Percentiles rank a stretch among this genome's conserved stretches.
These are phyloP conservation scores for Odontomyia ornata DNA, from an alignment of 2,888 invertebrate species.

Conservation along the genomic window DNA sequence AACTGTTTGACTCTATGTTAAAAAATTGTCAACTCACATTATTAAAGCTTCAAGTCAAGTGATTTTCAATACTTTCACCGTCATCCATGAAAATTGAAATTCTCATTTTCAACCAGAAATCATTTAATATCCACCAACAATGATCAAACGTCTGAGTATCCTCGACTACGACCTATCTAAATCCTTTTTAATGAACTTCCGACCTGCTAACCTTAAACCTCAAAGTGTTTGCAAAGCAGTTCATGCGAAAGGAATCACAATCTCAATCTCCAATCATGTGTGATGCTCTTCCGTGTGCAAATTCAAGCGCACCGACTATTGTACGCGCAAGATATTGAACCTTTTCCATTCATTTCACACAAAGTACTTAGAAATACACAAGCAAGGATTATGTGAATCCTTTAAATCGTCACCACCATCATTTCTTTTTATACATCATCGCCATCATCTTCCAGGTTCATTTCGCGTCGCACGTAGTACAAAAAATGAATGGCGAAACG, in stretches of 20 bases:
- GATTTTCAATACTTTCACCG: too few species aligned
- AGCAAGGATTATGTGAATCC: slow-evolving; percentile 30
- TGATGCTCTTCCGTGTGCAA: not conserved
- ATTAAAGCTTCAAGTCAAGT: too few species aligned
- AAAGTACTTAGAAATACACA: slow-evolving; percentile 7
- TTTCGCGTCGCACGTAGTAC: not conserved
- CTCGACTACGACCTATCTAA: slow-evolving; percentile 6
- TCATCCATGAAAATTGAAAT: too few species aligned
- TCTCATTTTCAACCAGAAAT: too few species aligned
- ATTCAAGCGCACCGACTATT: slow-evolving; percentile 19
- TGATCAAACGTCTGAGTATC: too few species aligned
- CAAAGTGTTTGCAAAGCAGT: slow-evolving; percentile 25
- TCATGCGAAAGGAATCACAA: slow-evolving; percentile 18
- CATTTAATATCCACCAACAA: too few species aligned
- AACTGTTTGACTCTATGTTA: too few species aligned
- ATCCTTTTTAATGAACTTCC: slow-evolving; percentile 39
- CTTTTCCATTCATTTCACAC: slow-evolving; percentile 37
- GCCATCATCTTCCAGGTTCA: not conserved
- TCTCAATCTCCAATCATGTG: slow-evolving; percentile 40
- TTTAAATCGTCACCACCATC: slow-evolving; percentile 30
- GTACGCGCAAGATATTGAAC: slow-evolving; percentile 37
- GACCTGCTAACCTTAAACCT: slow-evolving; percentile 42
- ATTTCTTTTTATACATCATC: not conserved
- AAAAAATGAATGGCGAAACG: slow-evolving; percentile 4
- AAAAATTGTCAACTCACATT: too few species aligned